Percentiles rank a stretch among this genome's conserved stretches.
Conservation (phyloP, 2,797 vertebrate species). For the Rhinogobio ventralis region DNA sequence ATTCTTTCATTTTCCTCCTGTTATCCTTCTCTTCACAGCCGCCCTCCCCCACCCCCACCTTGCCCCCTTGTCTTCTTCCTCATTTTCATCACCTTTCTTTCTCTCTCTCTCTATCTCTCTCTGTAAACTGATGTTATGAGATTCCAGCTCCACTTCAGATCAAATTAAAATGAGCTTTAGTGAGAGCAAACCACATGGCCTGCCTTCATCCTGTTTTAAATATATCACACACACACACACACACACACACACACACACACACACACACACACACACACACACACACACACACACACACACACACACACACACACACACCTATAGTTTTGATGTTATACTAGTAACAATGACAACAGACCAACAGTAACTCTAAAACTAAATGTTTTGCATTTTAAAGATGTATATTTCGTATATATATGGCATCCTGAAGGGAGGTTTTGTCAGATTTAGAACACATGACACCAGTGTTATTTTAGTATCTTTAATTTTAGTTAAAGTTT, state of each 20-base stretch:
- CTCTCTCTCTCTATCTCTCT: background rate
- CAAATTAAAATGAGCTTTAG: conserved; percentile 61
- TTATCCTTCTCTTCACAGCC: conserved; percentile 28
- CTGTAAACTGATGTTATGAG: conserved; percentile 39
- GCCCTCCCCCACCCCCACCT: background rate
- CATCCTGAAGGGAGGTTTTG: background rate
- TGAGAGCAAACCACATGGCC: conserved; percentile 48
- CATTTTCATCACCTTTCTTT: conserved; percentile 43
- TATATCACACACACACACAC: too few relatives aligned
- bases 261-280: conserved; percentile 4
- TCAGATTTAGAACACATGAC: background rate
- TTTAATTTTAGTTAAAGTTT: too few relatives aligned
- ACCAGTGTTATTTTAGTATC: background rate
- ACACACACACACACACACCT: conserved; percentile 20
- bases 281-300: conserved; percentile 1
- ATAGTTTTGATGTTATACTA: background rate
- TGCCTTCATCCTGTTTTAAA: conserved; percentile 23
- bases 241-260: conserved; percentile 29
- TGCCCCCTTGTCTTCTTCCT: background rate
- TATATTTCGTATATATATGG: background rate
- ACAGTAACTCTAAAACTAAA: too few relatives aligned
- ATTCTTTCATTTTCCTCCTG: conserved; percentile 40
- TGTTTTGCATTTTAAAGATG: background rate
- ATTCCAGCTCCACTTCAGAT: conserved; percentile 61
- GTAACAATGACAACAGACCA: background rate